Evolutionary conservation across 1,140 invertebrate species (phyloP).

Genomic region (Zaprionus gabonicus): DNA sequence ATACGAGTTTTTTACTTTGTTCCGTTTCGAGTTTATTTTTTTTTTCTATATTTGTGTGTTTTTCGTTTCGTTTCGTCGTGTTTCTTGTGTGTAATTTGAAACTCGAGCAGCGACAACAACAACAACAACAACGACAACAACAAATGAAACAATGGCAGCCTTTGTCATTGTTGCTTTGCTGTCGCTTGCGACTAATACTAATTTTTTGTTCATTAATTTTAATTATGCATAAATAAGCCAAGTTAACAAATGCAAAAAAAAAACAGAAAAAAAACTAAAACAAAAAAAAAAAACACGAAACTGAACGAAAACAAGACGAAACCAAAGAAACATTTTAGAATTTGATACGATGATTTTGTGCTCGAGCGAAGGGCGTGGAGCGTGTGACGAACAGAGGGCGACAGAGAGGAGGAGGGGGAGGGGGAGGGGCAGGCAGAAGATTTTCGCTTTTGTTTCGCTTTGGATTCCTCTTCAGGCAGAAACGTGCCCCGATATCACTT

Average conservation of each 20-base stretch:
- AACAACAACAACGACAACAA: slow-evolving; percentile 16
- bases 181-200: slow-evolving; percentile 54
- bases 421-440: not conserved
- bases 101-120: slow-evolving; percentile 47
- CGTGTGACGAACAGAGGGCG: not conserved
- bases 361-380: not conserved
- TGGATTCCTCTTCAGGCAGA: slow-evolving; percentile 14
- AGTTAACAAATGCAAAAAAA: slow-evolving; percentile 18
- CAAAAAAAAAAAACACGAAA: not conserved
- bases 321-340: slow-evolving; percentile 14
- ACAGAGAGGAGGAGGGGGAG: not conserved
- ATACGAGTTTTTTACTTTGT: slow-evolving; percentile 23
- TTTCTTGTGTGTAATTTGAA: slow-evolving; percentile 67
- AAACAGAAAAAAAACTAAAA: slow-evolving; percentile 13
- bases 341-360: slow-evolving; percentile 31
- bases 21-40: slow-evolving; percentile 20
- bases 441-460: slow-evolving; percentile 28
- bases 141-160: slow-evolving; percentile 44
- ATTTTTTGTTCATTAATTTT: slow-evolving; percentile 72
- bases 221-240: slow-evolving; percentile 74
- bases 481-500: slow-evolving; percentile 70
- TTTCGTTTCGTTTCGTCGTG: slow-evolving; percentile 18
- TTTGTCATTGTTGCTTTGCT: slow-evolving; percentile 41
- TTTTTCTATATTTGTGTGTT: not conserved
- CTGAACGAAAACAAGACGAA: slow-evolving; percentile 3